Evolutionary conservation across 2,113 vertebrate species (phyloP).

Genomic region (Lagenorhynchus albirostris): DNA sequence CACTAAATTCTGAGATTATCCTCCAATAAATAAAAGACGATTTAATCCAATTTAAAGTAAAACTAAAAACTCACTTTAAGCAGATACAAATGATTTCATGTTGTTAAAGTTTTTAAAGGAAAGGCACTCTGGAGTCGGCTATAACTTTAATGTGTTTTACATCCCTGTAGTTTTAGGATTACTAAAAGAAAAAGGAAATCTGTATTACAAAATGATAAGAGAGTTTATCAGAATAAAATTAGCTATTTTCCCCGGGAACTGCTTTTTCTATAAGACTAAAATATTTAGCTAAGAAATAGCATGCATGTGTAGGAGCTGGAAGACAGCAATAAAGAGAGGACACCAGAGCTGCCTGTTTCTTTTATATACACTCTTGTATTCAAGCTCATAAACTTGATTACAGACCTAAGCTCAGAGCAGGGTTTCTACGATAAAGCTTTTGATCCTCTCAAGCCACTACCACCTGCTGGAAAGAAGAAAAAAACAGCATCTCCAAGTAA

Average conservation of each 20-base stretch:
- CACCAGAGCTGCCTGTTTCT: neutral
- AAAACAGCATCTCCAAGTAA: neutral
- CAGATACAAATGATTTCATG: neutral
- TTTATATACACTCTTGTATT: neutral
- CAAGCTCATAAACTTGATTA: neutral
- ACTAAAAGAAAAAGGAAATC: neutral
- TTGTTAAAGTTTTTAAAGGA: neutral
- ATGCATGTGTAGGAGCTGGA: neutral
- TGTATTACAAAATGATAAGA: conserved; percentile 12
- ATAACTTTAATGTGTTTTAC: neutral
- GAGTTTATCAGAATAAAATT: conserved; percentile 16
- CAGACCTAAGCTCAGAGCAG: neutral
- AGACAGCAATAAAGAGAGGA: neutral
- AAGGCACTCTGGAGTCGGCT: neutral
- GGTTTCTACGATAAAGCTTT: neutral
- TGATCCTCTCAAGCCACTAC: neutral
- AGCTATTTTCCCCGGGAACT: neutral
- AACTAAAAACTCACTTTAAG: neutral
- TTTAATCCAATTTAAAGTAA: conserved; percentile 22
- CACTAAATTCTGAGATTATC: neutral
- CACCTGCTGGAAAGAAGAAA: neutral
- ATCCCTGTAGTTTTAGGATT: conserved; percentile 1
- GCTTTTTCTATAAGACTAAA: neutral
- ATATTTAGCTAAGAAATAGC: neutral
- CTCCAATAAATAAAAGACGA: neutral